Conservation (phyloP, 2,797 vertebrate species). For the Brachyalestes nurse region DNA sequence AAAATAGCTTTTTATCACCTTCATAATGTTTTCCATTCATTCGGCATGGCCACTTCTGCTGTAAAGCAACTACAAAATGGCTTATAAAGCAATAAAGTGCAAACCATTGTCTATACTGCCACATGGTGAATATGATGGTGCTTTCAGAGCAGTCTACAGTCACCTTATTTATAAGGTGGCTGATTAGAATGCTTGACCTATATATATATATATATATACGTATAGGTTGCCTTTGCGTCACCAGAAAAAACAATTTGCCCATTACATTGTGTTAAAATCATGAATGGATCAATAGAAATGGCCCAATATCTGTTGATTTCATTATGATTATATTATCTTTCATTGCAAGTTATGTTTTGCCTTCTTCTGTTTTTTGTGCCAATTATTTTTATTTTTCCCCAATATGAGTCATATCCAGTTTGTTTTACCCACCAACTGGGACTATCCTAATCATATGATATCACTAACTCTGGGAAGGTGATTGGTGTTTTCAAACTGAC, state of each 20-base stretch:
- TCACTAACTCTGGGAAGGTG: no score
- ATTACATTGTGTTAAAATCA: not conserved
- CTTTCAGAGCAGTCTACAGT: conserved; percentile 16
- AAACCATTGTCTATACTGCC: conserved; percentile 8
- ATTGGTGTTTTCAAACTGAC: no score
- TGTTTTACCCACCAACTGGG: no score
- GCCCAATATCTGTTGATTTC: no score
- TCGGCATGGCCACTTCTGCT: conserved; percentile 31
- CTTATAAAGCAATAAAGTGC: conserved; percentile 54
- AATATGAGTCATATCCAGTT: no score
- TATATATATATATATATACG: not conserved
- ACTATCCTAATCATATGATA: no score
- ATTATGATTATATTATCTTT: no score
- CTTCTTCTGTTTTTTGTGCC: no score
- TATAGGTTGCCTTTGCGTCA: no score
- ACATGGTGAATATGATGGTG: conserved; percentile 1
- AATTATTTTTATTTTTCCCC: no score
- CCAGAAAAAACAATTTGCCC: not conserved
- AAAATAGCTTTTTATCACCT: conserved; percentile 49
- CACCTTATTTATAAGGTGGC: not conserved
- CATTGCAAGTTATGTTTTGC: no score
- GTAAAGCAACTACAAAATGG: conserved; percentile 52
- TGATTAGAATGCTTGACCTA: not conserved
- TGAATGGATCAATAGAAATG: not conserved
- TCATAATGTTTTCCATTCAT: conserved; percentile 48